Evolutionary conservation across 2,888 invertebrate species (phyloP), one percentile per base, ranked within the genome.

Genomic region (Strigamia transsilvanica): DNA sequence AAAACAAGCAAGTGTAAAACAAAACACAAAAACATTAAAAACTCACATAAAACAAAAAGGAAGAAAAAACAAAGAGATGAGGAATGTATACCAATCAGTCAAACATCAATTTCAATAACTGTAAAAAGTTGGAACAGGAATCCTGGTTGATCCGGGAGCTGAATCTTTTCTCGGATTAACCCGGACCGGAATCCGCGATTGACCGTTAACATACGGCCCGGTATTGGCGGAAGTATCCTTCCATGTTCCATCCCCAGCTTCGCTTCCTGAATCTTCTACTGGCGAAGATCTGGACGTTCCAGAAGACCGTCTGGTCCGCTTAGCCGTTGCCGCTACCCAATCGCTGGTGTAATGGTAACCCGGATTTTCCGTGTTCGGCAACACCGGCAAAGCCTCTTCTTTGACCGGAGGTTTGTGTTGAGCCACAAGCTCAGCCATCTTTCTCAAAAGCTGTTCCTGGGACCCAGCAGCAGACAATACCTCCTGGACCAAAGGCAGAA

Each of bases 381-480:
- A 41, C 12, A 41, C 23, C 18, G 80, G 51, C 12, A 56, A 27
- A 4, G 46, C 34, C 12, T 13, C 34, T 32, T 27, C 46, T 5
- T 56, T 46, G 32, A 27, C 27, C n/a, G 80, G 80, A 21, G 42
- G 38, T 80, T 90, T 90, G 85, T 92, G 92, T 84, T 91, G 90
- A 61, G 90, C 90, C n/a, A 92, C 86, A 51, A 92, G 87, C 83
- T 92, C 92, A 86, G 94, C 93, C 88, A 94, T 92, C 87, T 94
- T 93, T 85, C 92, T 91, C 32, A 93, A 89, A 82, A 94, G 93
- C 84, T 92, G 89, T 6, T 92, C 91, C 86, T 94, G 94, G 85
- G 94, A 93, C 3, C 91, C 91, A 85, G 93, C 92, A 5, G 94
- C 92, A 85, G 92, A 91, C 2, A 94, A 87, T 41, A 94, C 91